Base-by-base conservation (phyloP, 2,888 invertebrate genomes). In the Aphodius granarius region DNA sequence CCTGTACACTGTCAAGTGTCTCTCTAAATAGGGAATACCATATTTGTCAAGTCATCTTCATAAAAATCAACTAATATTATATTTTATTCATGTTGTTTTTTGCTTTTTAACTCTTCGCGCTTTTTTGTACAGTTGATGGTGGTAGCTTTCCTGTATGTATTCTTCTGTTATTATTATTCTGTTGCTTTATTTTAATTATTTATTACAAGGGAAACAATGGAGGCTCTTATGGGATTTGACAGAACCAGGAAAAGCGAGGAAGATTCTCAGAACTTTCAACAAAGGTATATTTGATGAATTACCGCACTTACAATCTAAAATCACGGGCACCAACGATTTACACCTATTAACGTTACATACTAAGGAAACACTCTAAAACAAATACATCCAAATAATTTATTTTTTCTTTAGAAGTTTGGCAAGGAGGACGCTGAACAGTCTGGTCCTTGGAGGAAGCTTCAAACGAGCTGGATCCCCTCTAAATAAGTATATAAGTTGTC, bases 401-500 rank as follows among this genome's bases (percentile, higher is more conserved):
- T 65, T 68, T 62, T 0, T 63, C 66, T 72, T 63, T 72, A 63
- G 22, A 18, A 72, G 65, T 63, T 68, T 64, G 73, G 74, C 66
- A 23, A 63, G 73, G 20, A 72, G 76, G 23, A 76, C 74, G 5
- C 66, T 76, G 22, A 76, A 76, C 64, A 73, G 76, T 68, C 62
- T 76, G 15, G 72, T 74, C 2, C 74, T 76, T 43, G 76, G 76
- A 2, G 76, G 76, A 13, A 71, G 76, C 20, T 76, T 76, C 68
- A 76, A 76, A 21, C 21, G 76, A 16, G 66, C 75, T 20, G 75
- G 43, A 13, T 43, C 43, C 2, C 43, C 43, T 6, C 43, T 43
- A 43, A 43, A 43, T 13, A 43, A 43, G 43, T 43, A n/a, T n/a
- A n/a, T n/a, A 43, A 43, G 43, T 43, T 43, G 6, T 13, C 13